phyloP scores from a whole-genome alignment of 53 echinoderm and acorn worm species.

The Patiria pectinifera region DNA sequence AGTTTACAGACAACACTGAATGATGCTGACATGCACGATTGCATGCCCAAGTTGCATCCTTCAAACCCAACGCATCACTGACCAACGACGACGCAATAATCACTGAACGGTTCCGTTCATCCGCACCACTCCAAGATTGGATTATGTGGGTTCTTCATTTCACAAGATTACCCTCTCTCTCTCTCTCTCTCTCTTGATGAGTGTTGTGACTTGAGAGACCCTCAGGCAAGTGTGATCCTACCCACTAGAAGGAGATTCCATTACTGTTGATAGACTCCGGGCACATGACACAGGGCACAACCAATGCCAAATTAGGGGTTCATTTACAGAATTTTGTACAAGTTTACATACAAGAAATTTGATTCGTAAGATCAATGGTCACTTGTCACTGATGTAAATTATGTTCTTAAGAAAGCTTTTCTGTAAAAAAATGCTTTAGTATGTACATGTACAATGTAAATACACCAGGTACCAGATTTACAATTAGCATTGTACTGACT shows the following conservation, averaged over 20 bases:
- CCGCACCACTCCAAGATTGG: constrained; percentile 15
- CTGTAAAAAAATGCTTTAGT: not conserved
- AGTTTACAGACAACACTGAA: not conserved
- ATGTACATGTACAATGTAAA: too few relatives aligned
- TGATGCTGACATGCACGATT: not conserved
- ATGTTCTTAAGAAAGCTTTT: not conserved
- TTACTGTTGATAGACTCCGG: constrained; percentile 28
- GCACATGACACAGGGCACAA: constrained; percentile 19
- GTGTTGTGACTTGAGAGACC: constrained; percentile 22
- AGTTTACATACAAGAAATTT: not conserved
- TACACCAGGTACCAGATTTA: too few relatives aligned
- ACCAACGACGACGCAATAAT: not conserved
- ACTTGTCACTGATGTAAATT: not conserved
- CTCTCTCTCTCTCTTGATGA: not conserved
- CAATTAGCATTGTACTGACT: not conserved
- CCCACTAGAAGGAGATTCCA: constrained; percentile 43
- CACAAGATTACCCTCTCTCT: not conserved
- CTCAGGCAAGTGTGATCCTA: constrained; percentile 26
- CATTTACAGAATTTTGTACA: not conserved
- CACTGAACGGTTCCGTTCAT: not conserved
- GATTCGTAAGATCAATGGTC: not conserved
- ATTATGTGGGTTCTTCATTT: constrained; percentile 30
- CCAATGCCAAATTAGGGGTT: constrained; percentile 39
- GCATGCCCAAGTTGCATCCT: not conserved
- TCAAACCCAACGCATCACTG: not conserved